Evolutionary conservation across 2,113 vertebrate genomes (phyloP).

Genomic region (Ancistrus triradiatus): DNA sequence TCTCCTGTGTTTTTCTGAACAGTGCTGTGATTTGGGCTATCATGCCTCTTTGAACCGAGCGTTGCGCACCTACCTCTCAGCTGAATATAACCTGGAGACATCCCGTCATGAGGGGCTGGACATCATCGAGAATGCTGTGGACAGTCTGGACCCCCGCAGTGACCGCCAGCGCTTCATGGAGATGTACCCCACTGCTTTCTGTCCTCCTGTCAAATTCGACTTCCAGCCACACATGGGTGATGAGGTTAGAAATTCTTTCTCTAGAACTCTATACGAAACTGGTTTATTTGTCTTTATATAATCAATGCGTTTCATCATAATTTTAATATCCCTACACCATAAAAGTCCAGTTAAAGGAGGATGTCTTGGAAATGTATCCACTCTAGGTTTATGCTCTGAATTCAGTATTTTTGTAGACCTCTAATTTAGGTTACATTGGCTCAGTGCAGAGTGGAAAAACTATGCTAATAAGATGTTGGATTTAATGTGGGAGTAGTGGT

Average conservation of each 20-base stretch:
- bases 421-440: no score
- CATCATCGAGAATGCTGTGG: slow-evolving; percentile 97
- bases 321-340: no score
- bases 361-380: no score
- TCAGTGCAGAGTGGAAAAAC: no score
- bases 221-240: slow-evolving; percentile 98
- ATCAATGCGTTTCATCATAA: no score
- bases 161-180: slow-evolving; percentile 98
- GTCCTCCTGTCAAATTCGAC: slow-evolving; percentile 92
- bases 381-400: no score
- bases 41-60: slow-evolving; percentile 94
- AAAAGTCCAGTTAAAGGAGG: no score
- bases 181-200: slow-evolving; percentile 93
- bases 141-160: slow-evolving; percentile 90
- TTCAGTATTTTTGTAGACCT: no score
- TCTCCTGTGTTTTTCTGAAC: slow-evolving; percentile 4
- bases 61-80: slow-evolving; percentile 92
- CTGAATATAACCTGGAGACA: slow-evolving; percentile 96
- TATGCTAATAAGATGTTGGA: slow-evolving; percentile 33
- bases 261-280: no score
- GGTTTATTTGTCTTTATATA: no score
- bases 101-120: slow-evolving; percentile 97
- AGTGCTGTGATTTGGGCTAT: slow-evolving; percentile 97
- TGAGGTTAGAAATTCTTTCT: slow-evolving; percentile 69
- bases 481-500: slow-evolving; percentile 41